Evolutionary conservation across 1,140 invertebrate genomes (phyloP), one percentile per base, ranked within the genome.

Genomic region (Megathymus violae): DNA sequence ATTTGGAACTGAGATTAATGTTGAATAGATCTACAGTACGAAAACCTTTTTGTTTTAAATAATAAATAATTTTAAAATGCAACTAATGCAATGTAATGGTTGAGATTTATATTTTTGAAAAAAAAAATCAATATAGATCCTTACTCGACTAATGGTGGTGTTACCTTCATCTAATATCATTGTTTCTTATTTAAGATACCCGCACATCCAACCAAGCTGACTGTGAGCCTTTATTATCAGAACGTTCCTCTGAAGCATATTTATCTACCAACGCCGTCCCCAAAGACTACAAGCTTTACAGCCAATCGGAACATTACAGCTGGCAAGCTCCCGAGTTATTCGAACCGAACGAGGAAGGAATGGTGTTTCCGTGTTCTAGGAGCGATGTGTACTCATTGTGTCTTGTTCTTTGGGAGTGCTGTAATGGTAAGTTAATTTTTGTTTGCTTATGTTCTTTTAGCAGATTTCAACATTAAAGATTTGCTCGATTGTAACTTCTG

Each of bases 241-340:
- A 73, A 7, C 62, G 71, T 22, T 72, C 78, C 0, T 88, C 85
- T 0, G 82, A 85, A 34, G 71, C 62, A 0, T 85, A 84, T 36
- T 59, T 80, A 9, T 50, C 36, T 0, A 25, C 47, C 4, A 75
- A 81, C 31, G 71, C 71, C 0, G 76, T 84, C 0, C 11, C 63
- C 0, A 86, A 85, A 25, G 59, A 71, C 1, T 82, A 85, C 50
- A 62, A 65, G 9, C n/a, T 17, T 0, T 89, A 86, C 47, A 44
- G 47, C 2, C 47, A 67, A n/a, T 78, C 77, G 0, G 67, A 76
- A 22, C 34, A 66, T 4, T 89, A 80, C 61, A 68, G 79, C 22
- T 91, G 88, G 88, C 88, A 89, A 19, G 88, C 90, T 0, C 90
- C 89, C 0, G 89, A 91, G 58, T 54, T 91, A 44, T 91, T 87